These are phyloP conservation scores for Pyrgilauda ruficollis DNA, from an alignment of 2,113 vertebrate genomes.

Conservation along the genomic window DNA sequence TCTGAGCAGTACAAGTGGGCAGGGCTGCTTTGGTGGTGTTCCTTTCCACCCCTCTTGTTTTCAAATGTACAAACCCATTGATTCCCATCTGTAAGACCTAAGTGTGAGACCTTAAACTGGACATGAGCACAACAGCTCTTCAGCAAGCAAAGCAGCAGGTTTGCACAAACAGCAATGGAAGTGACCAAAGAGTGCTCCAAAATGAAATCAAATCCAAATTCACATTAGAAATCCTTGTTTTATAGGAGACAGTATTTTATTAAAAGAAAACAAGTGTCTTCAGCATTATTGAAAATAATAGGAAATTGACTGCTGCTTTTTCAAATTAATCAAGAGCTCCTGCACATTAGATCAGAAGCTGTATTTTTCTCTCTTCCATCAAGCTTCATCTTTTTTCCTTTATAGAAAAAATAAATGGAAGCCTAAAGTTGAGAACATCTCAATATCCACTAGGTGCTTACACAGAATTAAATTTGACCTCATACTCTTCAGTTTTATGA, in stretches of 20 bases:
- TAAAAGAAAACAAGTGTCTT: neutral
- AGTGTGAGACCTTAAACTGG: neutral
- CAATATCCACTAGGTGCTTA: neutral
- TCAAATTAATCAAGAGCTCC: conserved; percentile 25
- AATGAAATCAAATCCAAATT: neutral
- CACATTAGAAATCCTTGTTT: neutral
- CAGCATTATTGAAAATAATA: conserved; percentile 45
- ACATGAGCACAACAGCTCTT: neutral
- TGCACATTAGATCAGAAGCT: neutral
- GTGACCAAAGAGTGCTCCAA: neutral
- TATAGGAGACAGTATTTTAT: neutral
- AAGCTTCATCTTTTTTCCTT: neutral
- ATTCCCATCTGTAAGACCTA: neutral
- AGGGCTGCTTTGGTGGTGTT: neutral
- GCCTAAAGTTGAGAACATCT: neutral
- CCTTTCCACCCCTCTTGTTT: too few species aligned
- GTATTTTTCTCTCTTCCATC: neutral
- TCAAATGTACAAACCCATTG: neutral
- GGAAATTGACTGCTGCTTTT: conserved; percentile 22
- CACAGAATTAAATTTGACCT: neutral
- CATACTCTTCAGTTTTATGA: neutral
- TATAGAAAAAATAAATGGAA: neutral
- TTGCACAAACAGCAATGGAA: neutral
- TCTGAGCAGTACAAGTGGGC: neutral
- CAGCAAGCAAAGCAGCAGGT: neutral